Percentiles rank a stretch among this genome's conserved stretches.
Evolutionary conservation across 2,888 invertebrate species (phyloP).

Genomic region (Nemurella pictetii): DNA sequence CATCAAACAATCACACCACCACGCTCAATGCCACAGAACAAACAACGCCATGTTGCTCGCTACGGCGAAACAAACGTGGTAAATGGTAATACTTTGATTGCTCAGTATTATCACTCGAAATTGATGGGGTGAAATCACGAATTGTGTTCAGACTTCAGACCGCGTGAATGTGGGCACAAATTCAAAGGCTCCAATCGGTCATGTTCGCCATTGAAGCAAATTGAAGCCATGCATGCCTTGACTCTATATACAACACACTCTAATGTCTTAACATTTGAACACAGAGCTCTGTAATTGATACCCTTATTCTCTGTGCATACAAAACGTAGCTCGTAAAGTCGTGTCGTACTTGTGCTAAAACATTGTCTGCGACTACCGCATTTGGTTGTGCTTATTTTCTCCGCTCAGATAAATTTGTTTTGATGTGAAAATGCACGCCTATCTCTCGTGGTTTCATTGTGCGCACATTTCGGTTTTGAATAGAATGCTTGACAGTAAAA

Average conservation of each 20-base stretch:
- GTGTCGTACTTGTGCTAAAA: constrained; percentile 2
- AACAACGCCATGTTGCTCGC: too few species aligned
- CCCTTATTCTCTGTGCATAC: constrained; percentile 1
- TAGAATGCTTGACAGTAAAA: too few species aligned
- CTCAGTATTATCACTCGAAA: background rate
- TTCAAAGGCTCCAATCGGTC: too few species aligned
- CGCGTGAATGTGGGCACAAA: too few species aligned
- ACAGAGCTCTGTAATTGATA: constrained; percentile 14
- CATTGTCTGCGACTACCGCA: background rate
- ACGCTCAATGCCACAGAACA: background rate
- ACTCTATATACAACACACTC: constrained; percentile 2
- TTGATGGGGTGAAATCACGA: background rate
- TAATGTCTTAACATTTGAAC: background rate
- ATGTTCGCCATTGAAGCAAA: background rate
- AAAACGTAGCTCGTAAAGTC: background rate
- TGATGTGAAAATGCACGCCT: background rate
- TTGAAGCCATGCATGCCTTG: background rate
- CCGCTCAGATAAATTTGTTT: background rate
- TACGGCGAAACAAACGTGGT: too few species aligned
- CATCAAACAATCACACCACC: background rate
- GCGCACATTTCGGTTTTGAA: background rate
- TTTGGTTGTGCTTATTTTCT: background rate
- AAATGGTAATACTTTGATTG: background rate
- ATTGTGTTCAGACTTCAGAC: too few species aligned
- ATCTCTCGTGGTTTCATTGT: background rate